These are phyloP conservation scores for Tiaroga cobitis DNA, from an alignment of 2,797 vertebrate species.

Conservation along the genomic window DNA sequence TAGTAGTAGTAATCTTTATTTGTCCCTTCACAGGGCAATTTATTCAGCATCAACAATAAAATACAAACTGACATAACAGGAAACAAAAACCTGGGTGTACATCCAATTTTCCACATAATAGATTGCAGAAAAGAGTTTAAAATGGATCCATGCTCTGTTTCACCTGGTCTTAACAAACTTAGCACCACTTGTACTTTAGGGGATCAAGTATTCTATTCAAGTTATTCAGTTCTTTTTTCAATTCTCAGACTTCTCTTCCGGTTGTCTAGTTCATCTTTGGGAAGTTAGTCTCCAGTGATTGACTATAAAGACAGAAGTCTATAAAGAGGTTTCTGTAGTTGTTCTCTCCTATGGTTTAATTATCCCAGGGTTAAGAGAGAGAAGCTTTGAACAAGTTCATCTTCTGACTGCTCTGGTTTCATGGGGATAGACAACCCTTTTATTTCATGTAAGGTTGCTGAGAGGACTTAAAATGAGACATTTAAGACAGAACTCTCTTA, in stretches of 20 bases:
- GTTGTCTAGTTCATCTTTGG: not conserved
- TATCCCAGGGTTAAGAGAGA: not conserved
- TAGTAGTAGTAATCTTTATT: not conserved
- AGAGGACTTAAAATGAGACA: not conserved
- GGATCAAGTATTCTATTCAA: not conserved
- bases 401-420: constrained; percentile 1
- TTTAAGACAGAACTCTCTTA: not conserved
- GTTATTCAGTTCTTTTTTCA: not conserved
- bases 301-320: not conserved
- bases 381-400: not conserved
- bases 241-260: not conserved
- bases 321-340: not conserved
- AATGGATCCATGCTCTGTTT: too few species aligned
- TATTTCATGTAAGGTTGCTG: not conserved
- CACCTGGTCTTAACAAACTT: too few species aligned
- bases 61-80: not conserved
- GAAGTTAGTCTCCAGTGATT: constrained; percentile 17
- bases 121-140: too few species aligned
- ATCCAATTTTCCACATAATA: not conserved
- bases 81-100: not conserved
- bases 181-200: not conserved
- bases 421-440: not conserved
- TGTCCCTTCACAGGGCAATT: not conserved
- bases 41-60: not conserved
- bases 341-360: not conserved